phyloP scores from a whole-genome alignment of 2,113 vertebrate genomes.

The Microcebus murinus region DNA sequence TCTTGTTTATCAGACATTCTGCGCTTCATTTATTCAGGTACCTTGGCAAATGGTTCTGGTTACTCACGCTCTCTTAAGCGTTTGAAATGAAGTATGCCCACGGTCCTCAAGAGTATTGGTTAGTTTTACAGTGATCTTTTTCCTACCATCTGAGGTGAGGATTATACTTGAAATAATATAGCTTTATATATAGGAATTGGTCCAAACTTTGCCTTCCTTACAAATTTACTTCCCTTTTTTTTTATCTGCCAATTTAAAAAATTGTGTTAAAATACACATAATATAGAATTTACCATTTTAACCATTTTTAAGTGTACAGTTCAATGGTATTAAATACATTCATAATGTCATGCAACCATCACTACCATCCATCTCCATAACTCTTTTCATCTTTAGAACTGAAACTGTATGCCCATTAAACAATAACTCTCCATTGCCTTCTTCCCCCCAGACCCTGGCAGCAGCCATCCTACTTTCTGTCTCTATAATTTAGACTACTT shows the following conservation, averaged over 20 bases:
- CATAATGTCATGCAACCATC: not conserved
- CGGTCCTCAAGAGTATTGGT: not conserved
- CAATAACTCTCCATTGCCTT: not conserved
- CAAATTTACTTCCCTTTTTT: not conserved
- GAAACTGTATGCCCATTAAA: not conserved
- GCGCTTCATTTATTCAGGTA: conserved; percentile 99
- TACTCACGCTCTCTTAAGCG: not conserved
- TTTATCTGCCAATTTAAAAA: not conserved
- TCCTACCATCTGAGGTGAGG: not conserved
- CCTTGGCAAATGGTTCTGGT: not conserved
- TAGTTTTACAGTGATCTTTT: not conserved
- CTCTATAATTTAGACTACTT: not conserved
- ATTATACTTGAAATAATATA: not conserved
- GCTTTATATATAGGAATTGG: not conserved
- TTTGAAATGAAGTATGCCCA: accelerated
- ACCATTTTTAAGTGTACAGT: not conserved
- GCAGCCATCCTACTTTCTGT: too few species aligned
- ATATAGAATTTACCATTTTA: not conserved
- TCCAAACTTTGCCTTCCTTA: not conserved
- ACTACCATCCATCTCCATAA: not conserved
- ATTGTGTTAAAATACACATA: not conserved
- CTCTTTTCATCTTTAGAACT: not conserved
- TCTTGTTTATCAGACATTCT: conserved; percentile 94
- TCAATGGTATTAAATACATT: not conserved
- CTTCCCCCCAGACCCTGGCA: not conserved